These are phyloP conservation scores for Umimayanthus kanabou DNA, from an alignment of 92 coral and sea anemone species.

Conservation along the genomic window DNA sequence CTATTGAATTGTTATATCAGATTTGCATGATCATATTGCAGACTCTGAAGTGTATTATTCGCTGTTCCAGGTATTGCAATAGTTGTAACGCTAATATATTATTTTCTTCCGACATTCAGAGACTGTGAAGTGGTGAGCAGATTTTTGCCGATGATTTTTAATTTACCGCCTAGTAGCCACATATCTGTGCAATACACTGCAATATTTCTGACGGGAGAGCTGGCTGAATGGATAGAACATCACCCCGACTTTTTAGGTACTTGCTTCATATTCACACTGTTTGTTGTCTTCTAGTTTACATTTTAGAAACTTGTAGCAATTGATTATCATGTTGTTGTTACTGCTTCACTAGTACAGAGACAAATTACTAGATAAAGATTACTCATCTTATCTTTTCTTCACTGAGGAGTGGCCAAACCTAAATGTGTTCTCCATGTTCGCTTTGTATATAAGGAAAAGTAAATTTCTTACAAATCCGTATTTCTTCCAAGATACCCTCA, in stretches of 20 bases:
- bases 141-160: conserved; percentile 72
- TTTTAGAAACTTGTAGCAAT: not conserved
- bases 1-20: not conserved
- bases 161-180: conserved; percentile 71
- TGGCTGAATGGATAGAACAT: conserved; percentile 89
- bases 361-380: no score
- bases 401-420: no score
- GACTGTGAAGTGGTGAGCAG: conserved; percentile 74
- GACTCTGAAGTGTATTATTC: not conserved
- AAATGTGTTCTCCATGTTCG: no score
- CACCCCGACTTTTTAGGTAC: conserved; percentile 83
- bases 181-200: conserved; percentile 85
- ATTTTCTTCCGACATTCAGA: conserved; percentile 25
- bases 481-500: no score
- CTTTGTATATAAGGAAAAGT: no score
- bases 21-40: not conserved
- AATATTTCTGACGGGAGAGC: conserved; percentile 85
- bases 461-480: no score
- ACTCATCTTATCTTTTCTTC: no score
- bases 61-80: not conserved
- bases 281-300: not conserved
- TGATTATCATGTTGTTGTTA: no score
- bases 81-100: no score
- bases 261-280: not conserved
- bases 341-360: no score